Evolutionary conservation across 2,113 vertebrate genomes (phyloP).

Genomic region (Stictonetta naevosa): DNA sequence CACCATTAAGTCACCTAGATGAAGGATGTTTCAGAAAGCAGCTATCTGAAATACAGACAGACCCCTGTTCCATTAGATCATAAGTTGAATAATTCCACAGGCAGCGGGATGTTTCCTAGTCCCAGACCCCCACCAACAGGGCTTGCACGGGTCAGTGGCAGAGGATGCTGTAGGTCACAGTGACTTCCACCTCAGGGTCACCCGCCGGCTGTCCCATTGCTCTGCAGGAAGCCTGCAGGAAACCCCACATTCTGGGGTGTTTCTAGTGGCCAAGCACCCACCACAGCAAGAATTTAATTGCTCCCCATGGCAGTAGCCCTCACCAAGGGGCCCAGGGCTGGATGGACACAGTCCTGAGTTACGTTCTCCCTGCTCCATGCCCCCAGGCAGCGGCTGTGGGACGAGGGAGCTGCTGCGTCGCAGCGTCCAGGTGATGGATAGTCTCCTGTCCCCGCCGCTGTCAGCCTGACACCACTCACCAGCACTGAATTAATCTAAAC

Average conservation of each 20-base stretch:
- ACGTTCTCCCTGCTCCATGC: neutral
- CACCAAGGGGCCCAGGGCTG: neutral
- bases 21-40: neutral
- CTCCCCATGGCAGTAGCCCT: neutral
- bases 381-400: constrained; percentile 12
- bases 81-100: neutral
- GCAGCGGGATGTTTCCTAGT: accelerated
- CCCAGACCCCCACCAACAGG: accelerated
- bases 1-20: accelerated
- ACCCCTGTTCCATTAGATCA: accelerated
- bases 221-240: neutral
- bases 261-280: neutral
- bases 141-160: accelerated
- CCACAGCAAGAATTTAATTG: neutral
- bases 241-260: neutral
- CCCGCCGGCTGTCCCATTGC: neutral
- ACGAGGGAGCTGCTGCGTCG: neutral
- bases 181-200: neutral
- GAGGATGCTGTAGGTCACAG: neutral
- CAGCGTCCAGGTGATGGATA: constrained; percentile 22
- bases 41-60: accelerated
- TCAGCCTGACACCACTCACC: constrained; percentile 30
- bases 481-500: constrained; percentile 49
- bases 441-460: neutral
- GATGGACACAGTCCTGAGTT: neutral